Conservation (phyloP, 2,888 invertebrate genomes). For the Bombyx huttoni region DNA sequence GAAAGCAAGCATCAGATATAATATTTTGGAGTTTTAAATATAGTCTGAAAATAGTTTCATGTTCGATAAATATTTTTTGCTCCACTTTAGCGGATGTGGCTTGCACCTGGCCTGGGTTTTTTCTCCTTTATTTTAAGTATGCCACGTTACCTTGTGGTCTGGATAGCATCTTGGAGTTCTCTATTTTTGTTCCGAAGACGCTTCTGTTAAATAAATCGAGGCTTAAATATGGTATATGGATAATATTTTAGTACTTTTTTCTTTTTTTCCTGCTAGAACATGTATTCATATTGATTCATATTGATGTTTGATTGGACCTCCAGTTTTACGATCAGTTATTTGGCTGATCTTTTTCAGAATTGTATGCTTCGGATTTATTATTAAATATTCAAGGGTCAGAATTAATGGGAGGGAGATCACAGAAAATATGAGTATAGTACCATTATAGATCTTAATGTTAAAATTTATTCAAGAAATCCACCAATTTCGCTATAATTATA, state of each 20-base stretch:
- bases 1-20: no score
- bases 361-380: no score
- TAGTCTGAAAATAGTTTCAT: no score
- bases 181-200: background rate
- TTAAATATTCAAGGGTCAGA: no score
- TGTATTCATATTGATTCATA: background rate
- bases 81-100: slow-evolving; percentile 43
- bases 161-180: background rate
- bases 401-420: no score
- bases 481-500: no score
- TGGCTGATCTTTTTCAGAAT: no score
- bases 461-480: no score
- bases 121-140: slow-evolving; percentile 8
- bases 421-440: no score
- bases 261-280: background rate
- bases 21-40: no score
- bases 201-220: background rate
- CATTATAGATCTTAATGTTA: no score
- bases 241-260: background rate
- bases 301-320: background rate
- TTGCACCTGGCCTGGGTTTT: slow-evolving; percentile 47
- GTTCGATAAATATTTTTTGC: slow-evolving; percentile 28
- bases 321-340: no score
- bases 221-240: background rate
- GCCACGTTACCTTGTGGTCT: background rate